Evolutionary conservation across 2,113 vertebrate species (phyloP), one percentile per base, ranked within the genome.

Genomic region (Fulmarus glacialis): DNA sequence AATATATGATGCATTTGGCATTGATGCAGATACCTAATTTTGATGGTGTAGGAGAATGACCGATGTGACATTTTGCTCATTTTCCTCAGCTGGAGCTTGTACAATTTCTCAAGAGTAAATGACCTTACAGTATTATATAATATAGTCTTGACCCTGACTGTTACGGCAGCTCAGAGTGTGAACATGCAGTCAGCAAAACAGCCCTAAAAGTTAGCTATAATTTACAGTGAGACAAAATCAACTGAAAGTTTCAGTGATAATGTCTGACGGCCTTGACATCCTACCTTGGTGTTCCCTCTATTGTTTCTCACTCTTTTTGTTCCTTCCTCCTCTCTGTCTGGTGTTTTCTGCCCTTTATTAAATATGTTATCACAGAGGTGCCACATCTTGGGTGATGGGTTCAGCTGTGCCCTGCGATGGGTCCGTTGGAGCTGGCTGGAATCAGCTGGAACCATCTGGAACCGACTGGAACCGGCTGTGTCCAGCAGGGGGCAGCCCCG

Each of bases 1-100:
- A 97, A 97, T 90, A 78, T 87, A 86, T 84, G 70, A 91, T 92
- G 29, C 64, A 77, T 83, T 96, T 97, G 83, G 36, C 63, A 88
- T 72, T 90, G 88, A 94, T 86, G 73, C 71, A 95, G 68, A 90
- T 84, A 30, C 82, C 72, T 90, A 75, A 72, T 96, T 91, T 93
- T 88, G 72, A 92, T 90, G 12, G 74, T 71, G 47, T 89, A 64
- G 89, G 52, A 79, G 86, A 95, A 82, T 90, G 87, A 97, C 63
- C 6, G 1, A 86, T 82, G 59, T 77, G 63, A 90, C 67, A 67
- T 89, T 82, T 67, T 87, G 32, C 71, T 97, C 50, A 88, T 91
- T 95, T 91, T 86, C 93, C 81, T 94, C 92, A 87, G 38, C 56
- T 91, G 38, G 78, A 74, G 17, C 55, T 89, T 92, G 16, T 80